phyloP scores from a whole-genome alignment of 2,113 vertebrate species.

The Pachyramphus minor region DNA sequence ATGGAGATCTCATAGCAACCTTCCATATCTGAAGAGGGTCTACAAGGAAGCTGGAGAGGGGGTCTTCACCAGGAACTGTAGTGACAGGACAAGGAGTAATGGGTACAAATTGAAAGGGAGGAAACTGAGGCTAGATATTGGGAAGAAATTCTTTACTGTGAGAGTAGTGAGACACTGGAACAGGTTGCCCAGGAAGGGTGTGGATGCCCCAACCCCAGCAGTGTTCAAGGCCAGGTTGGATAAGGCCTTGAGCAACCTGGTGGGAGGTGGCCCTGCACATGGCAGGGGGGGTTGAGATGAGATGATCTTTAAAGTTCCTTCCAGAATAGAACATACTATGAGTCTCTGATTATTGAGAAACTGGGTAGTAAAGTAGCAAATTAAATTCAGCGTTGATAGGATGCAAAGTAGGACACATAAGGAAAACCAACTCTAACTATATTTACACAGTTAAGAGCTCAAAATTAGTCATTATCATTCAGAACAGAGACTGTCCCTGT shows the following conservation, averaged over 20 bases:
- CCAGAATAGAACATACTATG: background rate
- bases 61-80: background rate
- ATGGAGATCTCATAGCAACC: background rate
- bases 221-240: background rate
- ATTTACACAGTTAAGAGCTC: background rate
- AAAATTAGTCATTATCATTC: background rate
- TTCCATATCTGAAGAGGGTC: background rate
- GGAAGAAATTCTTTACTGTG: background rate
- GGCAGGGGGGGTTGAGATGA: rapidly evolving
- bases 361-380: background rate
- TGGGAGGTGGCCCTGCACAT: background rate
- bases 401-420: background rate
- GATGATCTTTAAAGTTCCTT: background rate
- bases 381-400: background rate
- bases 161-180: background rate
- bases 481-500: background rate
- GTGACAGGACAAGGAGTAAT: background rate
- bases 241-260: background rate
- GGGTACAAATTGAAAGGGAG: background rate
- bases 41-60: background rate
- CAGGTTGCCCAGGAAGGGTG: background rate
- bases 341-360: background rate
- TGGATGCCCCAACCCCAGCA: background rate
- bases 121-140: background rate
- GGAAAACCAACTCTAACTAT: background rate